A percentile compares a stretch with the other conserved stretches of the same genome.
phyloP scores from a whole-genome alignment of 2,888 invertebrate species.

The Conus canariensis region DNA sequence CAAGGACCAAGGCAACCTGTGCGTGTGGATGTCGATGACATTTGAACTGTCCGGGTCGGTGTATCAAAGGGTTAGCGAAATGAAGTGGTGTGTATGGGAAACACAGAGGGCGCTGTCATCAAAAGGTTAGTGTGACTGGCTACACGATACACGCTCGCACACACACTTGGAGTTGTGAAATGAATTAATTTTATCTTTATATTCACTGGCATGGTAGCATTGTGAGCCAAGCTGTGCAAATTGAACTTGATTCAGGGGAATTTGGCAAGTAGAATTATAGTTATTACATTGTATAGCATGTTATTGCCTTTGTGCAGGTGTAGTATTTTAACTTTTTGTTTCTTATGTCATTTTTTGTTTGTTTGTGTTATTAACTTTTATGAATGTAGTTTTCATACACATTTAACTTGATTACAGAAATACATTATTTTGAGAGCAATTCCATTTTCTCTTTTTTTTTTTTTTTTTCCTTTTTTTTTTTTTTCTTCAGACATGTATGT shows the following conservation, averaged over 20 bases:
- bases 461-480: not conserved
- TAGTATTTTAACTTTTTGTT: not conserved
- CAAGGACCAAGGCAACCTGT: too few relatives aligned
- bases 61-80: too few relatives aligned
- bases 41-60: too few relatives aligned
- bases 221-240: too few relatives aligned
- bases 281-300: not conserved
- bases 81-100: too few relatives aligned
- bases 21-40: too few relatives aligned
- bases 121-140: too few relatives aligned
- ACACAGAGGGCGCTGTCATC: too few relatives aligned
- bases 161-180: too few relatives aligned
- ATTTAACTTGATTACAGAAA: not conserved
- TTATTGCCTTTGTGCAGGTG: not conserved
- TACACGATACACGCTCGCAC: too few relatives aligned
- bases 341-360: not conserved
- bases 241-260: not conserved
- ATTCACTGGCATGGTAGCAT: too few relatives aligned
- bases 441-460: not conserved
- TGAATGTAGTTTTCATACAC: not conserved
- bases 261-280: not conserved
- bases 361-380: not conserved
- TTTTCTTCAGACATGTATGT: not conserved
- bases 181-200: too few relatives aligned
- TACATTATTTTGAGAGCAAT: conserved; percentile 15